Base-by-base conservation (phyloP, 64 coral and sea anemone species). In the Actinia tenebrosa region DNA sequence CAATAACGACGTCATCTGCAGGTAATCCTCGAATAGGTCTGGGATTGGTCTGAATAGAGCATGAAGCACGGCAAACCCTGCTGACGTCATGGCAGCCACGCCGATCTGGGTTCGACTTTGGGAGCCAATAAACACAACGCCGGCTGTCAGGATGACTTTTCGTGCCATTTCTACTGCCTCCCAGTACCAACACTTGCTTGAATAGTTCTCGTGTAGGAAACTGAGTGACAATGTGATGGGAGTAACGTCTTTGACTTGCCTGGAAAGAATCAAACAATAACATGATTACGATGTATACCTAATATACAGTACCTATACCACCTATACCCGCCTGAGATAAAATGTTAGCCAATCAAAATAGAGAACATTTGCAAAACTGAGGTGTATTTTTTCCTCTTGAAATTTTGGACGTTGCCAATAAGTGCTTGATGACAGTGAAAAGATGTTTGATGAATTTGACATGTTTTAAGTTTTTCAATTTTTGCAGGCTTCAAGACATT, bases 181-280 rank as follows among this genome's bases (percentile, higher is more conserved):
- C 87, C 87, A 88, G 47, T 79, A 88, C 87, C 87, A 88, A 10
- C 71, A 78, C 15, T 56, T 42, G 11, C 53, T 25, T 14, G 71
- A 79, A 59, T 88, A 88, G 53, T 88, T 88, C 23, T 88, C 87
- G 30, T 88, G 71, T 8, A 88, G 71, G 77, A 88, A 88, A 22
- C 83, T 66, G 22, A 66, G 63, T 8, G 63, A 66, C 63, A 66
- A 20, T 66, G 20, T 23, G 19, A 66, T 66, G 63, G 63, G 63
- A n/a, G 63, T 66, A 66, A 14, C 22, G 19, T 66, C 63, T 66
- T 66, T 22, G 63, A 66, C n/a, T 66, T 66, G 20, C 63, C 63
- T 66, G 63, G 20, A 23, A 66, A 66, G 5, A 7, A 66, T 66
- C 63, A 66, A 10, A 25, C 22, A 66, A 25, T 20, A 16, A 59